A percentile compares a stretch with the other conserved stretches of the same genome.
These are phyloP conservation scores for Perizoma flavofasciatum DNA, from an alignment of 2,888 invertebrate genomes.

Conservation along the genomic window DNA sequence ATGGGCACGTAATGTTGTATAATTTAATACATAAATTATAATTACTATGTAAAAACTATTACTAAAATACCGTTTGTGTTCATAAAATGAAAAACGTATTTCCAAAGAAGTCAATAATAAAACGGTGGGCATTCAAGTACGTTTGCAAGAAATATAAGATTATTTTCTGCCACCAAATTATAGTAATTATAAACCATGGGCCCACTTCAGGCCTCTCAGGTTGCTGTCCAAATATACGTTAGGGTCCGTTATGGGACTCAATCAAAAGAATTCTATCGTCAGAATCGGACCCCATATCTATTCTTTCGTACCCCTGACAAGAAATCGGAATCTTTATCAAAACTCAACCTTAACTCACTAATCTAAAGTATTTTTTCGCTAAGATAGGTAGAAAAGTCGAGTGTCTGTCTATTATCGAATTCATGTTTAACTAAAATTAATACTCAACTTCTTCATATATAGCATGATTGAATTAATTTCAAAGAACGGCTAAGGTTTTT, in stretches of 20 bases:
- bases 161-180: constrained; percentile 72
- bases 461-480: constrained; percentile 46
- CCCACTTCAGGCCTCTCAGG: constrained; percentile 78
- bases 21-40: too few species aligned
- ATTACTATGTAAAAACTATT: too few species aligned
- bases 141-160: constrained; percentile 33
- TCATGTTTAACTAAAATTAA: constrained; percentile 77
- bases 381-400: constrained; percentile 57
- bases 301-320: constrained; percentile 73
- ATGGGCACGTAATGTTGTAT: too few species aligned
- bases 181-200: constrained; percentile 80
- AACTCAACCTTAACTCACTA: constrained; percentile 34
- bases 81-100: not conserved
- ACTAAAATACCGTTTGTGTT: not conserved
- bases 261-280: constrained; percentile 76
- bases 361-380: constrained; percentile 37
- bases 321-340: constrained; percentile 29
- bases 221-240: constrained; percentile 83
- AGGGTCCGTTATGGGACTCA: constrained; percentile 78
- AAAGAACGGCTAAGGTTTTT: not conserved
- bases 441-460: constrained; percentile 63
- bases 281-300: constrained; percentile 79
- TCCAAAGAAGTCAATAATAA: constrained; percentile 6
- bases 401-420: constrained; percentile 78
- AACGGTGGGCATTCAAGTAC: constrained; percentile 30